Conservation (phyloP, 2,888 invertebrate genomes). For the Catocala fraxini region DNA sequence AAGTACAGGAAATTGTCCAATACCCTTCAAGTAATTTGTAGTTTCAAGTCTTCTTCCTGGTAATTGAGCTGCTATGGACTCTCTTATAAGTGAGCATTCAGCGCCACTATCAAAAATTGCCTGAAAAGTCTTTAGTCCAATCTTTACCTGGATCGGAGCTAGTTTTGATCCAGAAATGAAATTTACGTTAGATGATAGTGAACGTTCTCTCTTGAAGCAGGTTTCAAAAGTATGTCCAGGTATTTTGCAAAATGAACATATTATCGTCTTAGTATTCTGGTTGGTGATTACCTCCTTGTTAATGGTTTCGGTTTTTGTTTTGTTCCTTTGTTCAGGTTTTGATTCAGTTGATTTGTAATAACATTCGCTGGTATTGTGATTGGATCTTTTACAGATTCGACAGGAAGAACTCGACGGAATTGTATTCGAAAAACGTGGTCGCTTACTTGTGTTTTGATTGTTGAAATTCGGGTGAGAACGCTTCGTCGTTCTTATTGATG, state of each 20-base stretch:
- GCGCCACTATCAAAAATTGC: conserved; percentile 54
- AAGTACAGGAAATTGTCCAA: conserved; percentile 42
- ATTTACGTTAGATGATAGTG: conserved; percentile 45
- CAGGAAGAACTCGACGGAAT: conserved; percentile 12
- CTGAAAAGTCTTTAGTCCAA: conserved; percentile 23
- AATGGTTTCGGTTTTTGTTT: not conserved
- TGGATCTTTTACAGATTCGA: conserved; percentile 33
- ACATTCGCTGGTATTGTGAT: conserved; percentile 31
- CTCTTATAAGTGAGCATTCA: conserved; percentile 49
- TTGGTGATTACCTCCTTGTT: conserved; percentile 18
- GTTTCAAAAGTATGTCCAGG: conserved; percentile 45
- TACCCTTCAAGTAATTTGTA: conserved; percentile 41
- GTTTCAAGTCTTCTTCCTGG: conserved; percentile 37
- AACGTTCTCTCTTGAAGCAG: conserved; percentile 42
- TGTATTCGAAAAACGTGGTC: conserved; percentile 24
- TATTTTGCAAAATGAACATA: conserved; percentile 42
- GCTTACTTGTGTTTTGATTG: conserved; percentile 16
- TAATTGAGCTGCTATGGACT: conserved; percentile 42
- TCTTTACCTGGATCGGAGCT: conserved; percentile 24
- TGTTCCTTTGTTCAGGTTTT: conserved; percentile 4
- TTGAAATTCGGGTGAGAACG: conserved; percentile 20
- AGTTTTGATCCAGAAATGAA: conserved; percentile 29
- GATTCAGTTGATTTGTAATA: conserved; percentile 15
- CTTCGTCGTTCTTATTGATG: conserved; percentile 33
- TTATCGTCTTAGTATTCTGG: conserved; percentile 7